Base-by-base conservation (phyloP, 2,888 invertebrate genomes). In the Pammene aurita region DNA sequence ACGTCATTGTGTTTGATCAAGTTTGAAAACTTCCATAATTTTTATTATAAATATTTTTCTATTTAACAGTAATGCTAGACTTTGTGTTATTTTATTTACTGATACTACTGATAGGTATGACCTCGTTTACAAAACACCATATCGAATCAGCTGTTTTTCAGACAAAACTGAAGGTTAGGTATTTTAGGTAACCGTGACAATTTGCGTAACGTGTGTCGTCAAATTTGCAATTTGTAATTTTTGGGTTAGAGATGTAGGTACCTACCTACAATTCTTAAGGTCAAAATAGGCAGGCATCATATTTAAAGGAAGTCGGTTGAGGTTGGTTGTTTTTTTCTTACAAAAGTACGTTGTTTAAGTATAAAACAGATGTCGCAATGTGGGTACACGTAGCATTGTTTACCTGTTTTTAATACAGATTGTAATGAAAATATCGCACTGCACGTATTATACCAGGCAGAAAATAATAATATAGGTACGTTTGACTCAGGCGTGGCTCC, bases 201-300 rank as follows among this genome's bases (percentile, higher is more conserved):
- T 38, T n/a, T 58, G 56, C 62, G 44, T 55, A 63, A 62, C 55
- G 42, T 35, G 44, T 60, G 34, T 52, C 50, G 10, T 52, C 52
- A 38, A 58, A 58, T 63, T 63, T 46, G 56, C 54, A 42, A 55
- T 57, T 50, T 56, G 16, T 41, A 57, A 9, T 5, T 42, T 42
- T 10, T 42, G 13, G 52, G 18, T 26, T 26, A 55, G 16, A 57
- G 48, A 63, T 42, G 62, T 18, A n/a, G n/a, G n/a, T n/a, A n/a
- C n/a, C n/a, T n/a, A n/a, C n/a, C n/a, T n/a, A 56, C 55, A 62
- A 48, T 38, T 11, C 18, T 38, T 52, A 57, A 67, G 63, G 63
- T 50, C 52, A 52, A 35, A 18, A 68, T 44, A 61, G 67, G 38
- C 60, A 46, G n/a, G 35, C n/a, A 58, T 68, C n/a, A 58, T 68